Conservation (phyloP, 1,140 invertebrate genomes). For the Alviniconcha marisindica region DNA sequence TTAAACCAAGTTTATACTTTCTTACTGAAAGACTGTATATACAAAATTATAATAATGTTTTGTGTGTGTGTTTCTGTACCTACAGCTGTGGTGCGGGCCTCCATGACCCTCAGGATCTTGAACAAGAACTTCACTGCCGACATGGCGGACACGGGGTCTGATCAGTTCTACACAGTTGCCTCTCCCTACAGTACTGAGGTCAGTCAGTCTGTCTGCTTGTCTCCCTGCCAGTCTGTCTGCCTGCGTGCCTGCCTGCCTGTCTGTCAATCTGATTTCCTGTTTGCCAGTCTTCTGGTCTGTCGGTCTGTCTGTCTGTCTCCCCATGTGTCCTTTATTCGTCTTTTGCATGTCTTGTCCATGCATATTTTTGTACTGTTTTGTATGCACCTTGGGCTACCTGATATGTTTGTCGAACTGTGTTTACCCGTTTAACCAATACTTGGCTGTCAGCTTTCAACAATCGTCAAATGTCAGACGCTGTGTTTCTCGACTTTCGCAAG, state of each 20-base stretch:
- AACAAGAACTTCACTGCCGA: conserved; percentile 30
- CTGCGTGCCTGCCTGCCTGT: neutral
- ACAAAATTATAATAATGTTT: too few relatives aligned
- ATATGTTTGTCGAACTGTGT: too few relatives aligned
- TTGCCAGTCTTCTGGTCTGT: conserved; percentile 11
- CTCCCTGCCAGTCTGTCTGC: neutral
- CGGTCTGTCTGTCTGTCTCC: neutral
- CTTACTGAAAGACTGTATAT: too few relatives aligned
- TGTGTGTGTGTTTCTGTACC: conserved; percentile 1
- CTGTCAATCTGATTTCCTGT: too few relatives aligned
- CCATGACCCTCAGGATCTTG: conserved; percentile 18
- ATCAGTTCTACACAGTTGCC: neutral
- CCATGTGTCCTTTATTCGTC: neutral
- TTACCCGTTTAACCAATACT: too few relatives aligned
- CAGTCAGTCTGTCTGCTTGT: neutral
- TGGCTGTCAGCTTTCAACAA: too few relatives aligned
- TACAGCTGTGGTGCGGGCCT: conserved; percentile 26
- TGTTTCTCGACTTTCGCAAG: too few relatives aligned
- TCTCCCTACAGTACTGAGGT: conserved; percentile 30
- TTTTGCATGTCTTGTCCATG: neutral
- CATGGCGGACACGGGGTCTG: neutral
- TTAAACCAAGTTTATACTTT: too few relatives aligned
- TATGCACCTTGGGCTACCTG: too few relatives aligned
- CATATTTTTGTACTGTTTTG: too few relatives aligned
- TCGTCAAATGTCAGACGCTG: too few relatives aligned